Conservation (phyloP, 1,140 invertebrate species). For the Paralvinella palmiformis region DNA sequence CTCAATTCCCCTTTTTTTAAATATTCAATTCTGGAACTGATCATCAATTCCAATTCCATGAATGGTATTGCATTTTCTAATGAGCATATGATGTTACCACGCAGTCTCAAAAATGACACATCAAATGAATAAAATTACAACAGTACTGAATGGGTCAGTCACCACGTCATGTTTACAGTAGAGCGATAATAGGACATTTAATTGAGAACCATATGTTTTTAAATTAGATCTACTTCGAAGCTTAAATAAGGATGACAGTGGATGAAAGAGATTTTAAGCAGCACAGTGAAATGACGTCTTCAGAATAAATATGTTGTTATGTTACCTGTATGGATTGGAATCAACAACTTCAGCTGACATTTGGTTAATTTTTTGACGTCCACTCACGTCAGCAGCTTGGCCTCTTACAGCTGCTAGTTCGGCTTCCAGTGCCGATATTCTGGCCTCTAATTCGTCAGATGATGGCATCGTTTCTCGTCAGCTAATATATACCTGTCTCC, state of each 20-base stretch:
- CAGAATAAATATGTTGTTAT: background rate
- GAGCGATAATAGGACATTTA: background rate
- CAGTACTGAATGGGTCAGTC: background rate
- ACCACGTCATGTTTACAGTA: background rate
- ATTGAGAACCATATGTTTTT: background rate
- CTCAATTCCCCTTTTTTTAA: too few relatives aligned
- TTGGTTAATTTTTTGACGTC: slow-evolving; percentile 61
- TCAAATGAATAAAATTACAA: background rate
- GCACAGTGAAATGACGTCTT: background rate
- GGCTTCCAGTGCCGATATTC: too few relatives aligned
- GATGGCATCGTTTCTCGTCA: too few relatives aligned
- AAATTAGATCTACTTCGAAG: background rate
- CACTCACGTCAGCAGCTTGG: too few relatives aligned
- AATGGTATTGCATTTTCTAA: too few relatives aligned
- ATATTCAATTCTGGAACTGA: too few relatives aligned
- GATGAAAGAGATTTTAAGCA: background rate
- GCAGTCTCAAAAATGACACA: too few relatives aligned
- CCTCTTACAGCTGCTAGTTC: too few relatives aligned
- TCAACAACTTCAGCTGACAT: slow-evolving; percentile 94
- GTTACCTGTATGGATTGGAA: slow-evolving; percentile 94
- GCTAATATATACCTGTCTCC: too few relatives aligned
- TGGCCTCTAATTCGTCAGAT: too few relatives aligned
- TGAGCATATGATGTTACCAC: too few relatives aligned
- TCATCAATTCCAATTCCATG: too few relatives aligned
- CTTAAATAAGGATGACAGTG: background rate